Conservation (phyloP, 2,797 vertebrate genomes). For the Crenuchus spilurus region DNA sequence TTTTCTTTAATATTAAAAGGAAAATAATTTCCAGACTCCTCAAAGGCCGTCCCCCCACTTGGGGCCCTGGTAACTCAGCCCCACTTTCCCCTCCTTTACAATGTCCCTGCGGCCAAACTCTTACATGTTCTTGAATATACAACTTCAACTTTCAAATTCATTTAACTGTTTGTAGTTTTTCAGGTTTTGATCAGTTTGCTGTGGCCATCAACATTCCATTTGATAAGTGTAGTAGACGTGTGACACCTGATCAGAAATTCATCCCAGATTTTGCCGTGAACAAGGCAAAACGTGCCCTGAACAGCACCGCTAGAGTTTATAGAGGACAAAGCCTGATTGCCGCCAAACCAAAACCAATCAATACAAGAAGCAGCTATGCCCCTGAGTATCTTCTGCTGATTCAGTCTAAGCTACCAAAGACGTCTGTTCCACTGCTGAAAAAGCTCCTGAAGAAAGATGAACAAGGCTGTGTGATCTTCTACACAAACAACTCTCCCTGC, state of each 20-base stretch:
- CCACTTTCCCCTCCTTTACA: too few species aligned
- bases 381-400: conserved; percentile 11
- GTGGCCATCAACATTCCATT: background rate
- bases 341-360: background rate
- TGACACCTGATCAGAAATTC: background rate
- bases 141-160: too few species aligned
- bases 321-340: background rate
- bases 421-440: background rate
- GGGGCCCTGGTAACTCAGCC: too few species aligned
- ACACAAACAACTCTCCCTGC: conserved; percentile 4
- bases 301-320: background rate
- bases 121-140: too few species aligned
- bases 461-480: background rate
- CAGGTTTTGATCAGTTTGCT: background rate
- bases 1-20: too few species aligned
- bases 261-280: background rate
- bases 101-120: too few species aligned
- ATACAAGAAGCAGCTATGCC: background rate
- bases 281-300: background rate
- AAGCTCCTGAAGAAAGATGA: background rate
- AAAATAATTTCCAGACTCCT: too few species aligned
- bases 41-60: too few species aligned
- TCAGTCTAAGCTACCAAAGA: background rate
- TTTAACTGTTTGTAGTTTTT: background rate
- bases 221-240: background rate